Conservation (phyloP, 2,888 invertebrate species). For the Ichneumoninae sp. region DNA sequence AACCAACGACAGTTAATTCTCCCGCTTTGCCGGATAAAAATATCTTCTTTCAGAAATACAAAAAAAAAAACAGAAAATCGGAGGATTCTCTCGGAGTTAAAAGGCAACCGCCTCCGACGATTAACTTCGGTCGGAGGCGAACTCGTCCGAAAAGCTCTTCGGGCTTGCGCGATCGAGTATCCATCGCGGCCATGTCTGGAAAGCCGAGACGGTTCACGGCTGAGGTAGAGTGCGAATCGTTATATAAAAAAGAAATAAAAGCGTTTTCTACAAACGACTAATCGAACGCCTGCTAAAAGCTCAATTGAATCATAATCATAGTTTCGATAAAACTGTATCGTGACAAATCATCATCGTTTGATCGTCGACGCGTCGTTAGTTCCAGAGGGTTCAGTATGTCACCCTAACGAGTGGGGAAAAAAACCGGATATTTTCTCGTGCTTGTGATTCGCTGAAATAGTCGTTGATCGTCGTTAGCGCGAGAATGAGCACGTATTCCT, state of each 20-base stretch:
- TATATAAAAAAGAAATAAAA: not conserved
- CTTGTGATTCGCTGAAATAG: not conserved
- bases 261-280: not conserved
- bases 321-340: not conserved
- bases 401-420: slow-evolving; percentile 1
- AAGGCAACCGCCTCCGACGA: not conserved
- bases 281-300: not conserved
- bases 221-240: slow-evolving; percentile 5
- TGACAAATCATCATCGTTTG: not conserved
- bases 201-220: slow-evolving; percentile 23
- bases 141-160: slow-evolving; percentile 35
- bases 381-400: not conserved
- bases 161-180: slow-evolving; percentile 17
- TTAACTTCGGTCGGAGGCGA: not conserved
- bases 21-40: not conserved
- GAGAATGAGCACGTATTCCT: slow-evolving; percentile 32
- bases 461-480: not conserved
- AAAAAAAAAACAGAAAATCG: slow-evolving; percentile 1
- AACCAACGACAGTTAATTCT: not conserved
- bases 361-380: not conserved
- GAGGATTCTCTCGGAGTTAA: not conserved
- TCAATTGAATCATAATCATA: not conserved
- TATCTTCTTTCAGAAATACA: not conserved
- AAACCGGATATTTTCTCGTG: not conserved
- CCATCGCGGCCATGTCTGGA: slow-evolving; percentile 28